Percentiles rank a stretch among this genome's conserved stretches.
phyloP scores from a whole-genome alignment of 1,140 invertebrate genomes.

The Bombus consobrinus region DNA sequence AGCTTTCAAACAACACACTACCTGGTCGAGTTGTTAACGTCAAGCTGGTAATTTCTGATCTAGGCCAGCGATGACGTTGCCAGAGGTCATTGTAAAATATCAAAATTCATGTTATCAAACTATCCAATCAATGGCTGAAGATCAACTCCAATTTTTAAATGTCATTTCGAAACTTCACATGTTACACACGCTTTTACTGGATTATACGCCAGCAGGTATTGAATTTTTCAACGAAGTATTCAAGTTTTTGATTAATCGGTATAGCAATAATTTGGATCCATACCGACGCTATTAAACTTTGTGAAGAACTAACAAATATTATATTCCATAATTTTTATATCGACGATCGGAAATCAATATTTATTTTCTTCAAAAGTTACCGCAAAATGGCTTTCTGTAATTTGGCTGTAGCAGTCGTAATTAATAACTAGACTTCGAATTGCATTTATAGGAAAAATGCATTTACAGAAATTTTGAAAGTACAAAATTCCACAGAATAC shows the following conservation, averaged over 20 bases:
- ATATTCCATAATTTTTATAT: no score
- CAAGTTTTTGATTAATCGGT: no score
- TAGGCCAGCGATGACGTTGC: constrained; percentile 30
- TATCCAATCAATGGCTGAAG: neutral
- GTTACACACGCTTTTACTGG: neutral
- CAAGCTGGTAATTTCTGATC: constrained; percentile 25
- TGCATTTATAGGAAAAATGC: no score
- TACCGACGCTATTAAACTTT: no score
- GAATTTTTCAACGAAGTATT: no score
- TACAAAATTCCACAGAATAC: no score
- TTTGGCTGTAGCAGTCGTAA: neutral
- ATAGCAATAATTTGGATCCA: no score
- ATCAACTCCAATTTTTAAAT: neutral
- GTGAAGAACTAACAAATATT: no score
- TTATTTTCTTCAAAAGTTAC: neutral
- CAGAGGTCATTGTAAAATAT: neutral
- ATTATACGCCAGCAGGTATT: no score
- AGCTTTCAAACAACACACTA: constrained; percentile 4
- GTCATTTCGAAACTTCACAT: neutral
- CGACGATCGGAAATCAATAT: no score
- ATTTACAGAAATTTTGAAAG: no score
- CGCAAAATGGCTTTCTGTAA: neutral
- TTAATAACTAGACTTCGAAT: no score
- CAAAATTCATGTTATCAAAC: neutral
- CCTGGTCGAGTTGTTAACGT: constrained; percentile 22